Conservation (phyloP, 2,888 invertebrate genomes). For the Epirrita christyi region DNA sequence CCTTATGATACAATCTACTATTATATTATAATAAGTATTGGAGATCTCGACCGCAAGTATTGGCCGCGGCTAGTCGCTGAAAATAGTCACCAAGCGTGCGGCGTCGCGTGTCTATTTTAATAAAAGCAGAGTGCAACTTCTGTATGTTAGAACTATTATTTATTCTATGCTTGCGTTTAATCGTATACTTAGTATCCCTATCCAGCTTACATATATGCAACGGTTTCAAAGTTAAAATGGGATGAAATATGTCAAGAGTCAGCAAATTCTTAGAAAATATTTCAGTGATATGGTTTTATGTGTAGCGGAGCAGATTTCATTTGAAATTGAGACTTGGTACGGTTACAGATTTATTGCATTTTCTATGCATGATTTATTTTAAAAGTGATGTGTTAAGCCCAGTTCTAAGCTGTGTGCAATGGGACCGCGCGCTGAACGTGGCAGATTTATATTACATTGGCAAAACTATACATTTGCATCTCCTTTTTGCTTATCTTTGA, state of each 20-base stretch:
- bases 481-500: no score
- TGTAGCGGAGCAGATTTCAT: constrained; percentile 15
- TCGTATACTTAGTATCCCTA: constrained; percentile 37
- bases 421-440: no score
- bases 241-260: constrained; percentile 9
- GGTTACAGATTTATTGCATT: constrained; percentile 16
- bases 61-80: no score
- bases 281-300: constrained; percentile 12
- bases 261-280: constrained; percentile 12
- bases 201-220: constrained; percentile 39
- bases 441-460: no score
- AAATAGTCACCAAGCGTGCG: no score
- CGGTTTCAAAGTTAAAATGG: constrained; percentile 5
- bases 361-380: neutral
- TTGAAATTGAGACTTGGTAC: constrained; percentile 18
- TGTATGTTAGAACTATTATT: neutral
- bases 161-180: constrained; percentile 34
- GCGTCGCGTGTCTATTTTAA: no score
- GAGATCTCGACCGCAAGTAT: no score
- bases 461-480: no score
- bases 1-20: no score
- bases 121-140: neutral
- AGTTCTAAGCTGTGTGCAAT: no score
- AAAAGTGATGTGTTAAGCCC: no score
- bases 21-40: no score